Evolutionary conservation across 2,888 invertebrate species (phyloP), one percentile per base, ranked within the genome.

Genomic region (Xestobium rufovillosum): DNA sequence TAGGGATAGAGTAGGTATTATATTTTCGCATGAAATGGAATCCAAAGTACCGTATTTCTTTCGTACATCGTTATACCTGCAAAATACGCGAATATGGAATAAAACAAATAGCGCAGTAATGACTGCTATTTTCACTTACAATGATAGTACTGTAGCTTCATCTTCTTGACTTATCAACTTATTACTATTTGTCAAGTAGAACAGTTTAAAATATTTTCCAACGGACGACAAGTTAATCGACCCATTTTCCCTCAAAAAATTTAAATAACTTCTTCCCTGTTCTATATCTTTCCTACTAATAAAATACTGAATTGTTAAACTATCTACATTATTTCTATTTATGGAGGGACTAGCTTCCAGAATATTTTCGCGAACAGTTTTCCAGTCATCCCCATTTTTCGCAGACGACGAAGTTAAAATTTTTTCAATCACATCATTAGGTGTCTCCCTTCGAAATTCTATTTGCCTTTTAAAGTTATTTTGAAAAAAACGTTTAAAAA

Each of bases 241-340:
- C 19, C 70, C 65, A 34, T 64, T 63, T 1, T 51, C 53, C 44
- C 66, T 63, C 19, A 84, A 59, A 65, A 73, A 72, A 3, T 70
- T 56, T 1, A 78, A 60, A 63, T 77, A 84, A 16, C 70, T 72
- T 39, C 71, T 63, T 1, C 76, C 80, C 17, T 69, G 53, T 29
- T 69, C 53, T 31, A 72, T 61, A 26, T 74, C 66, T 16, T 65
- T 64, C 0, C 53, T 47, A 3, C 50, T 52, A 4, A 65, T 52
- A 59, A 78, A 74, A 12, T 68, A 51, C 37, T 73, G 71, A 25
- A 83, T 53, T 25, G 82, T 67, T 1, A 72, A 55, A 19, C 74
- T 72, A 62, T 83, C 80, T 17, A 80, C 63, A 55, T 75, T 80
- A 26, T 66, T 64, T 26, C n/a, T n/a, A n/a, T n/a, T n/a, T n/a